Evolutionary conservation across 1,140 invertebrate species (phyloP), one percentile per base, ranked within the genome.

Genomic region (Dendroctonus ponderosae): DNA sequence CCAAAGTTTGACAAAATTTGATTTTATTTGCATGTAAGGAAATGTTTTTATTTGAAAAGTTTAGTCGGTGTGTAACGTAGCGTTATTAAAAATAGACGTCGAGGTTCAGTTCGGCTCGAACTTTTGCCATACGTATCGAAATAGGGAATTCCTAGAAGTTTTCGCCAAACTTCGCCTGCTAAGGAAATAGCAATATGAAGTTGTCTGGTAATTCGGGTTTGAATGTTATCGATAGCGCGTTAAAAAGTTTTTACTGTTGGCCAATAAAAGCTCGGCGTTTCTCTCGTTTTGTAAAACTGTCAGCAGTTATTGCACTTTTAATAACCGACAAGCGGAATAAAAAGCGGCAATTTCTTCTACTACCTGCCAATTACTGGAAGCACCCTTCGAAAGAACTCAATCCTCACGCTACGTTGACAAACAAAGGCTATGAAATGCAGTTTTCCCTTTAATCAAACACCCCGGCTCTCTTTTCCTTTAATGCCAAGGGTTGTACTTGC

Each of bases 371-470:
- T 63, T 63, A 62, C 59, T 62, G 41, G 46, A 15, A 62, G 59
- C 51, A 54, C 50, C 61, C 61, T 50, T 63, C 51, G 9, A 52
- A 62, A 62, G 14, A 39, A 52, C 59, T 50, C 38, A 62, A 51
- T 51, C 42, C 54, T 63, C 61, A 63, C 50, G 61, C 61, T 40
- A 63, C 61, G 61, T 50, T 63, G 61, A 63, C 61, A 63, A 63
- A 63, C 61, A 63, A 63, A 54, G 61, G 54, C 61, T 44, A 39
- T 39, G 41, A 63, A 63, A 63, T 63, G 61, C 61, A 63, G 40
- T 63, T 63, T 63, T 63, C 61, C 51, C 61, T 63, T 63, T 63
- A 63, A 63, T 63, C 61, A 63, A 63, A 63, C 61, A 54, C 61
- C 61, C 61, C 61, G 41, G 38, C 48, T 62, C 44, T 26, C 50